Evolutionary conservation across 1,140 invertebrate genomes (phyloP), one percentile per base, ranked within the genome.

Genomic region (Eueides isabella): DNA sequence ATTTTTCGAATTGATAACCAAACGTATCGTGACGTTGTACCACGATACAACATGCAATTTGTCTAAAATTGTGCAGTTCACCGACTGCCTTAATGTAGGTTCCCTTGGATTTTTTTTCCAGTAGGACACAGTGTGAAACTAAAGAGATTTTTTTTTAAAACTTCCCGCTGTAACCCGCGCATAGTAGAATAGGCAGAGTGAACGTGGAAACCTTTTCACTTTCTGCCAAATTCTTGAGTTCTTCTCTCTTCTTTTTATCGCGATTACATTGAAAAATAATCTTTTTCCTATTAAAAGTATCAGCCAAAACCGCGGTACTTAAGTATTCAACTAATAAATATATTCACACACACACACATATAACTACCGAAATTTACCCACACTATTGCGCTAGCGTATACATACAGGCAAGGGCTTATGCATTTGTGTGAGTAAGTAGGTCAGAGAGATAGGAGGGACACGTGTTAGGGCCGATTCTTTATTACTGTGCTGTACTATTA

Each of bases 401-500:
- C 85, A 70, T 67, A 69, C 33, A 74, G 70, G 73, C 73, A 75
- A 63, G 69, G 38, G 64, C 28, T 71, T 67, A 72, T 33, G 33
- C 38, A 4, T 29, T 35, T 41, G 55, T 92, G 90, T 85, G 87
- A 63, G 88, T 90, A 92, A 91, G 83, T 92, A 79, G 90, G 90
- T 89, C 90, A 92, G 83, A 90, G 81, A 91, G 90, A 92, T 92
- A 92, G 86, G 84, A 80, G 87, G 80, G 84, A 91, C 90, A 92
- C 90, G 90, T 92, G 90, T 91, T 84, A 74, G 86, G 88, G 87
- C 89, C 76, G 81, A 84, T 48, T 78, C 83, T 89, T 88, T 92
- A 77, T 87, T 86, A 70, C 67, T 84, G 88, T 85, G 73, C 77
- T 72, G 30, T 33, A 70, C 66, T 82, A 74, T 78, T 76, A 30